A percentile compares a stretch with the other conserved stretches of the same genome.
Evolutionary conservation across 64 coral and sea anemone genomes (phyloP).

Genomic region (Montipora cactus): DNA sequence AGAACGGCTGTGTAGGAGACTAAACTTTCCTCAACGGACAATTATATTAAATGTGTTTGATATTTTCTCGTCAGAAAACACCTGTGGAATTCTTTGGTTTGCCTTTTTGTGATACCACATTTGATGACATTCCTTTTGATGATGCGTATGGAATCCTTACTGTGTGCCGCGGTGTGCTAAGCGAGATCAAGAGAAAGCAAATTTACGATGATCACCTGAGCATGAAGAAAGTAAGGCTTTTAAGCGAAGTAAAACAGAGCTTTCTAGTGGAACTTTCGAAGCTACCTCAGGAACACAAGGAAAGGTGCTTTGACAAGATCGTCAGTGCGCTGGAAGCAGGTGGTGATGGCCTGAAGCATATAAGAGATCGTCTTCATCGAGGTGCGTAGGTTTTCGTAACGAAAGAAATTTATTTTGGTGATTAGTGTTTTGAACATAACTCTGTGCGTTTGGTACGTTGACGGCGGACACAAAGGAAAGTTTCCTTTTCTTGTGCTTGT

Average conservation of each 20-base stretch:
- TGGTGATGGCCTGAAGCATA: not conserved
- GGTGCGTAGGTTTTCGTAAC: not conserved
- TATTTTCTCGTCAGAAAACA: constrained; percentile 3
- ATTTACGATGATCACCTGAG: not conserved
- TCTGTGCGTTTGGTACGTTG: too few relatives aligned
- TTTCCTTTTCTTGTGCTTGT: too few relatives aligned
- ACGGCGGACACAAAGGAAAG: too few relatives aligned
- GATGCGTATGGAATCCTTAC: not conserved
- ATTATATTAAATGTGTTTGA: not conserved
- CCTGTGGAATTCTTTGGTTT: constrained; percentile 31
- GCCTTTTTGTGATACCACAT: not conserved
- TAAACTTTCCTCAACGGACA: too few relatives aligned
- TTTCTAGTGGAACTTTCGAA: not conserved
- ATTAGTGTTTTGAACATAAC: too few relatives aligned
- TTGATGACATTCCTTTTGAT: not conserved
- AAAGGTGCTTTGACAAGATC: constrained; percentile 10
- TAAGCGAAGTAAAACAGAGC: not conserved
- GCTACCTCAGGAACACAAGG: not conserved
- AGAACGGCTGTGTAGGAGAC: too few relatives aligned
- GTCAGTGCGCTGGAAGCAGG: not conserved
- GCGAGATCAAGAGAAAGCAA: not conserved
- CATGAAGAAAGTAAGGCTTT: accelerated
- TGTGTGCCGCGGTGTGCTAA: not conserved
- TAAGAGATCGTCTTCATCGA: not conserved
- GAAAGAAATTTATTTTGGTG: too few relatives aligned